Base-by-base conservation (phyloP, 2,113 vertebrate genomes). In the Petroica traversi region DNA sequence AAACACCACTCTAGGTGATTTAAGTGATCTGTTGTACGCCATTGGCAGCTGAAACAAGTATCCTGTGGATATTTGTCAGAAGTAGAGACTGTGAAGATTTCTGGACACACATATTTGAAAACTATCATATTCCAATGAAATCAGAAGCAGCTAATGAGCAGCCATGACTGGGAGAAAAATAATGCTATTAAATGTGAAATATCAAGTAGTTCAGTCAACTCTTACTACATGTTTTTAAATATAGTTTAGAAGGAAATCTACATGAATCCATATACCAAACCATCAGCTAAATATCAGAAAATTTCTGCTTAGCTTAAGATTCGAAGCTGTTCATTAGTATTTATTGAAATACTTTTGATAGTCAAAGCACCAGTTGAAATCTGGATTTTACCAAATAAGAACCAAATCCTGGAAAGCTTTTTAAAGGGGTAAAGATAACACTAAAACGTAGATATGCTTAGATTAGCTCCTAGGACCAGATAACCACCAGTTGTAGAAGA, bases 171-270 rank as follows among this genome's bases (percentile, higher is more conserved):
- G 14, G 28, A 76, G 48, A 80, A 89, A 77, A 87, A 25, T 17
- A 58, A 18, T 22, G 33, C 28, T 31, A 29, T 49, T 51, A 75
- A 61, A 48, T 24, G 23, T 23, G 11, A 89, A 81, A 9, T 54
- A 61, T 69, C 23, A 62, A 34, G 17, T 62, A 48, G 41, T 79
- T 80, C 11, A 0, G 0, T 49, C 33, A 33, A 17, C 3, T 26
- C 36, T 68, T 45, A 67, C 19, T 59, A 45, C 14, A 25, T 14
- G 12, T 22, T 92, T 79, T 76, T 22, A 88, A 67, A 40, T 64
- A 19, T 4, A 48, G 20, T 48, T 6, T 33, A 67, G 61, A 71
- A 88, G 45, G 14, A 84, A 71, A 86, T 23, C 34, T 63, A 54
- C 29, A 5, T n/a, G 23, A 55, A 75, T 8, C 46, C 64, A 40